phyloP scores from a whole-genome alignment of 2,113 vertebrate species.

The Microcebus jonahi region DNA sequence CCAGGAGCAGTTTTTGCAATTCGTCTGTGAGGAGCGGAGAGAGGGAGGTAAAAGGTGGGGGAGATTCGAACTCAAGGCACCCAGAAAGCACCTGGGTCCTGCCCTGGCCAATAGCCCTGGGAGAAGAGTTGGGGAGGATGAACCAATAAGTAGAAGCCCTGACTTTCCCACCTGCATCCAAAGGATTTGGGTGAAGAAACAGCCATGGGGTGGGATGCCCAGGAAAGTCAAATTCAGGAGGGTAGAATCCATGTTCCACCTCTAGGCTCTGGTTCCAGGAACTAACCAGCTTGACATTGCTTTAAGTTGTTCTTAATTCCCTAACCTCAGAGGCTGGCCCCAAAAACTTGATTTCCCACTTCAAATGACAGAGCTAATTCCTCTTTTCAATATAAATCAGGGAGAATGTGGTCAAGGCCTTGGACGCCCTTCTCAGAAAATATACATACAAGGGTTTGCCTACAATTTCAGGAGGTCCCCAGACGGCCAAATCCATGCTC shows the following conservation, averaged over 20 bases:
- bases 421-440: not conserved
- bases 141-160: not conserved
- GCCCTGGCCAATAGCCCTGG: not conserved
- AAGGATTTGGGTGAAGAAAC: not conserved
- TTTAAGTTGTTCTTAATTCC: not conserved
- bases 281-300: not conserved
- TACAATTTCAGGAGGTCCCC: not conserved
- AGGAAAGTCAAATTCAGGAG: not conserved
- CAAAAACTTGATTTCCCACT: not conserved
- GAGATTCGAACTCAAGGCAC: not conserved
- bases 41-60: not conserved
- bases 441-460: not conserved
- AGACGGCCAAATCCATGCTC: not conserved
- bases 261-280: not conserved
- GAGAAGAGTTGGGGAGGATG: not conserved
- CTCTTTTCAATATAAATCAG: not conserved
- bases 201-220: not conserved
- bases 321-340: not conserved
- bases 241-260: no score
- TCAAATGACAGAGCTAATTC: not conserved
- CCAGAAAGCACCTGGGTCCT: not conserved
- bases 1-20: constrained; percentile 95
- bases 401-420: not conserved
- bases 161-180: constrained; percentile 2
- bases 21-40: constrained; percentile 89